Conservation (phyloP, 2,797 vertebrate species). For the Bradypus variegatus region DNA sequence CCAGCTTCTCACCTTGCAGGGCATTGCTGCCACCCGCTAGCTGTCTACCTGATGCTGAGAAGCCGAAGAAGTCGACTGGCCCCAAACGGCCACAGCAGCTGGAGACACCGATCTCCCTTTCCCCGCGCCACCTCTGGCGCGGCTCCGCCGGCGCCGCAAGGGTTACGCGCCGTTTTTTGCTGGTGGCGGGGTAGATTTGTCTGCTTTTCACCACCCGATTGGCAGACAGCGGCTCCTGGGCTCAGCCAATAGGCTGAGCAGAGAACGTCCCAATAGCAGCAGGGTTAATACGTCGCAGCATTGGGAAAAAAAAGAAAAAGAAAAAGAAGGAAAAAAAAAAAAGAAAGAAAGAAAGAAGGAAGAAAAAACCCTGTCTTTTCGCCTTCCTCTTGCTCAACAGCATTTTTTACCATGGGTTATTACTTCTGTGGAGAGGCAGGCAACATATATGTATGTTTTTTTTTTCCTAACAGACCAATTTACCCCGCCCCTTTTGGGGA, state of each 20-base stretch:
- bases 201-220: slow-evolving; percentile 73
- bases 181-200: slow-evolving; percentile 79
- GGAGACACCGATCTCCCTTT: slow-evolving; percentile 66
- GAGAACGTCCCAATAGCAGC: slow-evolving; percentile 63
- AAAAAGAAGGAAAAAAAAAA: background rate
- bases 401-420: slow-evolving; percentile 21
- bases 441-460: background rate
- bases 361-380: slow-evolving; percentile 36
- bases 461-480: background rate
- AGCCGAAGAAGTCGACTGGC: slow-evolving; percentile 55
- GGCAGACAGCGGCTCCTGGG: slow-evolving; percentile 67
- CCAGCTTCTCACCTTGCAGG: slow-evolving; percentile 75
- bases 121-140: slow-evolving; percentile 65
- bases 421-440: slow-evolving; percentile 32
- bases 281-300: slow-evolving; percentile 64
- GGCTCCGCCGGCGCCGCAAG: slow-evolving; percentile 71
- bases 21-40: slow-evolving; percentile 66
- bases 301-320: background rate
- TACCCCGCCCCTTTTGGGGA: slow-evolving; percentile 50
- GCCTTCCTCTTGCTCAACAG: slow-evolving; percentile 31
- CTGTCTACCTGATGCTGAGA: slow-evolving; percentile 47
- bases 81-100: slow-evolving; percentile 62
- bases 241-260: slow-evolving; percentile 68
- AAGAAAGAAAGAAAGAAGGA: background rate
- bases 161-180: slow-evolving; percentile 72